Base-by-base conservation (phyloP, 2,797 vertebrate species). In the Ctenopoma kingsleyae region DNA sequence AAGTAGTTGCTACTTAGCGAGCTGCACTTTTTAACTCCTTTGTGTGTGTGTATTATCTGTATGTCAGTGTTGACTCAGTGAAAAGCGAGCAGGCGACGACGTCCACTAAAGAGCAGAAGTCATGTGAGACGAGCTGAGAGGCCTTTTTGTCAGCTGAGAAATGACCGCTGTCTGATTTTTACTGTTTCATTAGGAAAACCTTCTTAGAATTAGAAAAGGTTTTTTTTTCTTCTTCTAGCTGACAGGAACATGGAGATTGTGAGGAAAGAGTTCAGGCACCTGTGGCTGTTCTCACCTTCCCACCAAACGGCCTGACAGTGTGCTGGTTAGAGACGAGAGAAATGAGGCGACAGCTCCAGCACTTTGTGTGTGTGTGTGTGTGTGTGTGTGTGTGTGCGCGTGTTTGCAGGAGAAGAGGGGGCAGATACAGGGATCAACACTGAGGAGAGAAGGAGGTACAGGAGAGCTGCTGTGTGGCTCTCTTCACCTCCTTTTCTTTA, bases 271-370 rank as follows among this genome's bases (percentile, higher is more conserved):
- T 36, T 66, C 27, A 49, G 76, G 40, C 80, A 83, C 76, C 72
- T 73, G 81, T 62, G 60, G 23, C 52, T 61, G 22, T 59, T 64
- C 52, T 81, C 75, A 81, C 73, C 67, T 71, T 67, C 41, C 16
- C 69, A 62, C 43, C 81, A 79, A 82, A 70, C 40, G 68, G 60
- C 17, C 57, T 6, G 60, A 67, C 61, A 27, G 51, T 13, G 35
- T 5, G 27, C 7, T 48, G 44, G 9, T 48, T n/a, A 5, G 58
- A 71, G 58, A 30, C 12, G 51, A 61, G 50, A 49, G 32, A 4
- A 46, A 22, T 1, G 41, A 16, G 53, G 40, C 22, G 58, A 16
- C 25, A 30, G 32, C 56, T 8, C 8, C 25, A 50, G 46, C 49
- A 44, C 48, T 41, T 27, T 55, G 40, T 76, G 16, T 20, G 61